Conservation (phyloP, 2,797 vertebrate species). For the Clarias laeviceps region DNA sequence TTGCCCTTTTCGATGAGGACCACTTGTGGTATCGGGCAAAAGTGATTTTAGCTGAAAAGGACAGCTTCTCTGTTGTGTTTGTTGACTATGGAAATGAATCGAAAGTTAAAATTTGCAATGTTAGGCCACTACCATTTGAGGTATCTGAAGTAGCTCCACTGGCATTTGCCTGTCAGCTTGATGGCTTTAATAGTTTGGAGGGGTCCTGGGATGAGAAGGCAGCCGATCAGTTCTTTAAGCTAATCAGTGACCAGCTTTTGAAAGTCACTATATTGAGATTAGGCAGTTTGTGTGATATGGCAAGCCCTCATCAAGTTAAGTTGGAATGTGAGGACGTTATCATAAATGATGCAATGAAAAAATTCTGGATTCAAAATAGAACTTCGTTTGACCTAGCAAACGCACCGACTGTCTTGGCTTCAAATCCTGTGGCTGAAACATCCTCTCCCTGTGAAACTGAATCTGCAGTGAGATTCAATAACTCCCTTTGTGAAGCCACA, state of each 20-base stretch:
- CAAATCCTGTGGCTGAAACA: background rate
- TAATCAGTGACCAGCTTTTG: conserved; percentile 74
- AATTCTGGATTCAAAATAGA: conserved; percentile 65
- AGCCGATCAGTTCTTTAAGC: conserved; percentile 72
- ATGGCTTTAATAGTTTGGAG: conserved; percentile 75
- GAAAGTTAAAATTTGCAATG: conserved; percentile 64
- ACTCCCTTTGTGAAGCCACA: background rate
- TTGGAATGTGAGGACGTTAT: conserved; percentile 73
- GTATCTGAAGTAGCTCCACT: conserved; percentile 77
- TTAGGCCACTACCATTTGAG: conserved; percentile 73
- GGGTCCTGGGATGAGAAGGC: conserved; percentile 79
- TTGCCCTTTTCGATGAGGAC: conserved; percentile 80
- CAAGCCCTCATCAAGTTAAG: conserved; percentile 72
- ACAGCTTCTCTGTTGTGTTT: conserved; percentile 72
- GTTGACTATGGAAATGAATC: conserved; percentile 89
- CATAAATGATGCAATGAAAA: conserved; percentile 80
- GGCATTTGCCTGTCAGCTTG: conserved; percentile 85
- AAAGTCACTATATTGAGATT: conserved; percentile 76
- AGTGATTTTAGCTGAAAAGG: conserved; percentile 67
- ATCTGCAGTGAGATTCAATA: background rate
- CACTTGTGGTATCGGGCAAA: conserved; percentile 84
- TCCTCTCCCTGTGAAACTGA: background rate
- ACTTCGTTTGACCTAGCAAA: conserved; percentile 11
- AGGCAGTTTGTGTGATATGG: conserved; percentile 47
- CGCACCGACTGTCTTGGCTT: background rate